Conservation (phyloP, 1,140 invertebrate species). For the Liolophura sinensis region DNA sequence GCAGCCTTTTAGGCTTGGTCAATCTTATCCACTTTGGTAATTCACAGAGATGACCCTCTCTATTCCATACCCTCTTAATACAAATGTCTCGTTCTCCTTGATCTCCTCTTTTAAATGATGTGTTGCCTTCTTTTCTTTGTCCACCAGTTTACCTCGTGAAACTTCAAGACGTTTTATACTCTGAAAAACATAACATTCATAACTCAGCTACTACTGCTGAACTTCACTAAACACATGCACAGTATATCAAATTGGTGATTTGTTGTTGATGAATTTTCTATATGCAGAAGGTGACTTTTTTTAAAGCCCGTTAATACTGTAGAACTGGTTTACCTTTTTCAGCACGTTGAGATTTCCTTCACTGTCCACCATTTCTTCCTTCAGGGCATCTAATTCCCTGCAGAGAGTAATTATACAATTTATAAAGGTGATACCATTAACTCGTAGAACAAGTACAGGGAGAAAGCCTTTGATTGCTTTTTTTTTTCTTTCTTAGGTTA, state of each 20-base stretch:
- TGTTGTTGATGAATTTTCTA: not conserved
- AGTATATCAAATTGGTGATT: not conserved
- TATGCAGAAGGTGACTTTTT: too few relatives aligned
- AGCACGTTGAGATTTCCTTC: conserved; percentile 42
- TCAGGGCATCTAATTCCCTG: conserved; percentile 45
- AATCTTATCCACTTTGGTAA: not conserved
- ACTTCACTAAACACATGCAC: too few relatives aligned
- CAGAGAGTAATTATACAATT: conserved; percentile 10
- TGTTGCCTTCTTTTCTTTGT: conserved; percentile 36
- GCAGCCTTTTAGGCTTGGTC: not conserved
- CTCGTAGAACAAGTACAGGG: too few relatives aligned
- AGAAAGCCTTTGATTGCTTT: too few relatives aligned
- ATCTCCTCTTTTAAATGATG: conserved; percentile 39
- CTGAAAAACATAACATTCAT: conserved; percentile 22
- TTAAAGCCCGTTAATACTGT: not conserved
- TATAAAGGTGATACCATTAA: too few relatives aligned
- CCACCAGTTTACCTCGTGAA: conserved; percentile 43
- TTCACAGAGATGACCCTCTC: too few relatives aligned
- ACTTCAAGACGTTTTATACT: conserved; percentile 45
- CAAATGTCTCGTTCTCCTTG: conserved; percentile 41
- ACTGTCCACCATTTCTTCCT: conserved; percentile 42
- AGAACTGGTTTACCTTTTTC: conserved; percentile 32
- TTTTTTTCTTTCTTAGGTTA: too few relatives aligned
- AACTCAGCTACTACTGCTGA: not conserved
- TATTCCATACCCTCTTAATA: conserved; percentile 36